phyloP scores from a whole-genome alignment of 1,140 invertebrate species.

The Leptoteleia sp. region DNA sequence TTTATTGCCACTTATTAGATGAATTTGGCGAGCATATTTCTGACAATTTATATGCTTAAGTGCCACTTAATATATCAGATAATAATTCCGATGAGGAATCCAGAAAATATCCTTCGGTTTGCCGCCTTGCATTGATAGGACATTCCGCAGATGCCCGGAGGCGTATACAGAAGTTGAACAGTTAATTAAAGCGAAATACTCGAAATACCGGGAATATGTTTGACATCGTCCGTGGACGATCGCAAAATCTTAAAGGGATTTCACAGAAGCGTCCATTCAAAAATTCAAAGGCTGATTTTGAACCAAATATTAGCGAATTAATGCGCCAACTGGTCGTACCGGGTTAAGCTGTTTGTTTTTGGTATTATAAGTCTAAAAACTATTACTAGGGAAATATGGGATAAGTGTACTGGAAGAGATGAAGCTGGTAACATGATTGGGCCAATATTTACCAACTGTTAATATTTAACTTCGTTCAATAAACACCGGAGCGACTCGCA shows the following conservation, averaged over 20 bases:
- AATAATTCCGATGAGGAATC: slow-evolving; percentile 60
- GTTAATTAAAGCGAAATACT: slow-evolving; percentile 68
- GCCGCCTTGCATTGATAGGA: slow-evolving; percentile 62
- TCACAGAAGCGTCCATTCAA: slow-evolving; percentile 3
- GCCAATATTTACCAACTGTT: too few relatives aligned
- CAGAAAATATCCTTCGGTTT: slow-evolving; percentile 65
- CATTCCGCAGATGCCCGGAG: slow-evolving; percentile 62
- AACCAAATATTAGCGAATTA: too few relatives aligned
- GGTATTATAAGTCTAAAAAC: too few relatives aligned
- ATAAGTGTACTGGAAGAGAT: too few relatives aligned
- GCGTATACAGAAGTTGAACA: slow-evolving; percentile 66
- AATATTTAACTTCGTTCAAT: too few relatives aligned
- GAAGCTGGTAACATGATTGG: too few relatives aligned
- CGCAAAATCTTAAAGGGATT: slow-evolving; percentile 51
- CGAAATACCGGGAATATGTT: slow-evolving; percentile 60
- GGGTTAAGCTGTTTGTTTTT: too few relatives aligned
- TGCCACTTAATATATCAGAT: slow-evolving; percentile 37
- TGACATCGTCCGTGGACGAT: slow-evolving; percentile 53
- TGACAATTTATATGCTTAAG: slow-evolving; percentile 41
- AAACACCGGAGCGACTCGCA: too few relatives aligned
- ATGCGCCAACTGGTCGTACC: too few relatives aligned
- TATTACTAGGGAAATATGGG: too few relatives aligned
- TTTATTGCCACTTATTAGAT: too few relatives aligned
- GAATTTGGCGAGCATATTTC: slow-evolving; percentile 4
- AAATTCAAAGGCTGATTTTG: too few relatives aligned